These are phyloP conservation scores for Erynnis tages DNA, from an alignment of 2,888 invertebrate genomes.

Conservation along the genomic window DNA sequence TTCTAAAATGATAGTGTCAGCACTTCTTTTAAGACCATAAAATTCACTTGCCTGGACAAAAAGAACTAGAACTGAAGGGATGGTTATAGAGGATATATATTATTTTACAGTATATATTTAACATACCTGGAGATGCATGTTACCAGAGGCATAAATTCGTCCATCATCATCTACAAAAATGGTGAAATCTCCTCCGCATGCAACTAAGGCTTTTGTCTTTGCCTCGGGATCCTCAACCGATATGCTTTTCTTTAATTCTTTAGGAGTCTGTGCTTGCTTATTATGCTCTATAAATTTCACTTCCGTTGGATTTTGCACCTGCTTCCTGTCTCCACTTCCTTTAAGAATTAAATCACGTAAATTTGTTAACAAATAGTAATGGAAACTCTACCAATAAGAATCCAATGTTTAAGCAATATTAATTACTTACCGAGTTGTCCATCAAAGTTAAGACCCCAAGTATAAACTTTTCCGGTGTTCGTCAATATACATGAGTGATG, in stretches of 20 bases:
- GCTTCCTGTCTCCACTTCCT: slow-evolving; percentile 84
- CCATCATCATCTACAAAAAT: slow-evolving; percentile 85
- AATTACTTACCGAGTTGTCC: slow-evolving; percentile 87
- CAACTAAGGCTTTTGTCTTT: slow-evolving; percentile 66
- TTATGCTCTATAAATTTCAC: slow-evolving; percentile 56
- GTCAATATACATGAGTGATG: slow-evolving; percentile 91
- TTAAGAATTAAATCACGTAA: not conserved
- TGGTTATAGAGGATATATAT: too few relatives aligned
- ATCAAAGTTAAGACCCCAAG: slow-evolving; percentile 95
- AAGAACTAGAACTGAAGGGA: too few relatives aligned
- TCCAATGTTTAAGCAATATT: not conserved
- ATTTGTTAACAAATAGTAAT: not conserved
- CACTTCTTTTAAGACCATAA: too few relatives aligned
- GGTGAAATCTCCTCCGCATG: slow-evolving; percentile 90
- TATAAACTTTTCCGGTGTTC: slow-evolving; percentile 86
- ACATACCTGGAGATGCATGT: slow-evolving; percentile 73
- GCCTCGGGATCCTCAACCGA: slow-evolving; percentile 46
- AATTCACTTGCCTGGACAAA: too few relatives aligned
- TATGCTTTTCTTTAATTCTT: slow-evolving; percentile 46
- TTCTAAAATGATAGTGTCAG: too few relatives aligned
- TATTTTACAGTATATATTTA: not conserved
- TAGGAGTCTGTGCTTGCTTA: slow-evolving; percentile 42
- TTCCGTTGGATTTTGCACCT: slow-evolving; percentile 80
- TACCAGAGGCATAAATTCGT: slow-evolving; percentile 88
- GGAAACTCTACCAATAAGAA: too few relatives aligned